Evolutionary conservation across 2,797 vertebrate species (phyloP), one percentile per base, ranked within the genome.

Genomic region (Sphenodon punctatus): DNA sequence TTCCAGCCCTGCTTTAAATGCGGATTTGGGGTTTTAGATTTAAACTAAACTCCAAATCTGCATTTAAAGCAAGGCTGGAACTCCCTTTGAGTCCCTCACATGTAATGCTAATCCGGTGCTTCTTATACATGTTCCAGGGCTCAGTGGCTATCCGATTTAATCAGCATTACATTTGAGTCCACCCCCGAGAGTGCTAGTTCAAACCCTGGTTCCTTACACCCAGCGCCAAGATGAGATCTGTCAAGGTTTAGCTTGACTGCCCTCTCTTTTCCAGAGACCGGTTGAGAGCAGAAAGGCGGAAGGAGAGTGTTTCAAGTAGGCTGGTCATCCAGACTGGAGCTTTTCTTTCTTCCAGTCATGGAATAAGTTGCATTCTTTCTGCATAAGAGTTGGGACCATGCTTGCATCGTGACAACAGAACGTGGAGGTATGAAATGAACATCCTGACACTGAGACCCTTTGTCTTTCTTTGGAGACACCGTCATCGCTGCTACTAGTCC

Each of bases 311-410:
- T 65, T 10, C 7, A 23, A 58, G 5, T 30, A 59, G 34, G 19
- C 23, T 58, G 32, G 23, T 34, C 41, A 67, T 34, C 27, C 39
- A 67, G 63, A 64, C 19, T 87, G 48, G 67, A 72, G 53, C 39
- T 22, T 22, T 14, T 10, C 46, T 43, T 7, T 23, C 30, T 45
- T n/a, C 27, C 42, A 43, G 27, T 41, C n/a, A 27, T 43, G 53
- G n/a, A n/a, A n/a, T n/a, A n/a, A 43, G 32, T 60, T 72, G 49
- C 30, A 9, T 27, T 1, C 1, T 25, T 85, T 11, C 34, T 0
- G 8, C 10, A 51, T 32, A 1, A 22, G 45, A 75, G 13, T 27
- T 53, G 15, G 67, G 27, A 32, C 19, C 6, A 3, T n/a, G n/a
- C n/a, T n/a, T 3, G 17, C 17, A 20, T n/a, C 34, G 2, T 27